Conservation (phyloP, 2,113 vertebrate genomes). For the Oncorhynchus gorbuscha region DNA sequence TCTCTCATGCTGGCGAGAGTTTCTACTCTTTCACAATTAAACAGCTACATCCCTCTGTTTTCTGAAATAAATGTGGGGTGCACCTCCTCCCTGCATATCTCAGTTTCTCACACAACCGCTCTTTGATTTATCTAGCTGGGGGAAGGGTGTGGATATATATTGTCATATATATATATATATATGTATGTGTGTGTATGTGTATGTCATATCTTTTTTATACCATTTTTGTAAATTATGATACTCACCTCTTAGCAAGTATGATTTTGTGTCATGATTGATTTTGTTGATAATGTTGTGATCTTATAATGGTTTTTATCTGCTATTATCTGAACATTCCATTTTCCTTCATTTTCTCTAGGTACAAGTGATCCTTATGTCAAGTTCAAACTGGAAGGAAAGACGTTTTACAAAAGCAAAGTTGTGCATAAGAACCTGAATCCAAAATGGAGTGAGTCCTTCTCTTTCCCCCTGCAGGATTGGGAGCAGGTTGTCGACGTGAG, state of each 20-base stretch:
- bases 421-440: constrained; percentile 92
- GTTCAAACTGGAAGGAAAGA: constrained; percentile 92
- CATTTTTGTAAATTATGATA: too few relatives aligned
- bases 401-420: constrained; percentile 95
- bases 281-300: neutral
- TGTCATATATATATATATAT: neutral
- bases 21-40: constrained; percentile 70
- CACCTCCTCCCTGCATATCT: constrained; percentile 54
- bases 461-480: constrained; percentile 82
- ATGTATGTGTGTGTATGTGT: too few relatives aligned
- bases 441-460: constrained; percentile 91
- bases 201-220: neutral
- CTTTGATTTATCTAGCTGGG: constrained; percentile 30
- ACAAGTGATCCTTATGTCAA: constrained; percentile 96
- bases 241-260: neutral
- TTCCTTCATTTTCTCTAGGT: constrained; percentile 68
- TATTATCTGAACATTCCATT: constrained; percentile 6
- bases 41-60: constrained; percentile 65
- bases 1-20: constrained; percentile 68
- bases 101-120: constrained; percentile 32
- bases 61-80: constrained; percentile 55
- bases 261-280: neutral
- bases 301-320: neutral
- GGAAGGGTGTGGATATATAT: constrained; percentile 7
- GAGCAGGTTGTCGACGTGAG: constrained; percentile 83